Percentiles rank a stretch among this genome's conserved stretches.
phyloP scores from a whole-genome alignment of 2,888 invertebrate genomes.

The Ligdia adustata region DNA sequence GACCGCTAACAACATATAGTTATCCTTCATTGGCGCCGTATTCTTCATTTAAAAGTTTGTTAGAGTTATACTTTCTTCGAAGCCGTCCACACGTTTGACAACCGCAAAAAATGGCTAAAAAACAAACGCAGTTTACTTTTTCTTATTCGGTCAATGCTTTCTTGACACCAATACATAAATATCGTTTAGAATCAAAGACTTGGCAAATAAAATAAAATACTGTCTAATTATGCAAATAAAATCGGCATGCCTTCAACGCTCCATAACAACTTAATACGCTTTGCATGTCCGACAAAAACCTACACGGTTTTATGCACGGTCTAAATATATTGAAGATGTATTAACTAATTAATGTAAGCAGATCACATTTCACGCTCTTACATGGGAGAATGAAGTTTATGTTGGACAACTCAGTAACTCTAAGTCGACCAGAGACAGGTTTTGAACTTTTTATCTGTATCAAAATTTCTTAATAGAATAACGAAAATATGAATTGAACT shows the following conservation, averaged over 20 bases:
- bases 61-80: constrained; percentile 29
- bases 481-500: no score
- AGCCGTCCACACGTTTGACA: constrained; percentile 23
- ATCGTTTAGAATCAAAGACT: constrained; percentile 19
- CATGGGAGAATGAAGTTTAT: no score
- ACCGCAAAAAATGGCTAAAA: constrained; percentile 16
- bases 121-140: constrained; percentile 10
- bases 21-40: no score
- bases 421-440: no score
- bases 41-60: background rate
- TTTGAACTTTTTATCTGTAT: no score
- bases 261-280: constrained; percentile 11
- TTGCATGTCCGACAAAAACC: constrained; percentile 13
- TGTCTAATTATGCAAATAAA: constrained; percentile 30
- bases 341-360: no score
- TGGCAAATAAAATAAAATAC: constrained; percentile 22
- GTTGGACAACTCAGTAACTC: no score
- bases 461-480: no score
- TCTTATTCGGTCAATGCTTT: constrained; percentile 27
- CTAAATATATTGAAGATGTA: no score
- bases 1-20: background rate
- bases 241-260: constrained; percentile 17
- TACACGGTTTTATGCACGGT: constrained; percentile 7
- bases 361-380: no score
- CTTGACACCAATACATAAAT: constrained; percentile 36